Evolutionary conservation across 2,797 vertebrate genomes (phyloP).

Genomic region (Merluccius polli): DNA sequence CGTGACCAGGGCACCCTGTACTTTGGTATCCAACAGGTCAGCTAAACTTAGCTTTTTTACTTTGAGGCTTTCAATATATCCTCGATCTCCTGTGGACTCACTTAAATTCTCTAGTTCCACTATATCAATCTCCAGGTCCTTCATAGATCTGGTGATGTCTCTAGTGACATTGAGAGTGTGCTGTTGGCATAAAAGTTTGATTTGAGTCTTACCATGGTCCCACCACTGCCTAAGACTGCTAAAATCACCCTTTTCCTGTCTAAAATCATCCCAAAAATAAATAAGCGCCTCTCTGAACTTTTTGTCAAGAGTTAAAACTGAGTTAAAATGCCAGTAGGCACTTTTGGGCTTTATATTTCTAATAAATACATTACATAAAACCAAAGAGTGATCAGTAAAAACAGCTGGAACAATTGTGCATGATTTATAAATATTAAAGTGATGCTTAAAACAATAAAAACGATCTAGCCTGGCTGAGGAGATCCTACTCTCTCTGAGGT

Average conservation of each 20-base stretch:
- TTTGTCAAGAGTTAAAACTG: too few species aligned
- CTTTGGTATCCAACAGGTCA: neutral
- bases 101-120: too few species aligned
- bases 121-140: neutral
- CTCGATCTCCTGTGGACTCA: neutral
- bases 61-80: neutral
- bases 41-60: neutral
- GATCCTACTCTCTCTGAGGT: neutral
- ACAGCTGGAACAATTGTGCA: neutral
- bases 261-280: neutral
- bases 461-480: neutral
- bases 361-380: neutral
- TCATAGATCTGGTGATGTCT: neutral
- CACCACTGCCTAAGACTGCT: too few species aligned
- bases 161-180: too few species aligned
- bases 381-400: neutral
- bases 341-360: neutral
- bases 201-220: too few species aligned
- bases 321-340: neutral
- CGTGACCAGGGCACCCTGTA: neutral
- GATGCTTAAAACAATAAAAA: neutral
- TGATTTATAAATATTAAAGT: neutral
- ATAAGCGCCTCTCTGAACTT: too few species aligned
- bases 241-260: neutral
- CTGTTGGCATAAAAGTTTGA: too few species aligned